These are phyloP conservation scores for Parnassius glacialis DNA, from an alignment of 2,888 invertebrate species.

Conservation along the genomic window DNA sequence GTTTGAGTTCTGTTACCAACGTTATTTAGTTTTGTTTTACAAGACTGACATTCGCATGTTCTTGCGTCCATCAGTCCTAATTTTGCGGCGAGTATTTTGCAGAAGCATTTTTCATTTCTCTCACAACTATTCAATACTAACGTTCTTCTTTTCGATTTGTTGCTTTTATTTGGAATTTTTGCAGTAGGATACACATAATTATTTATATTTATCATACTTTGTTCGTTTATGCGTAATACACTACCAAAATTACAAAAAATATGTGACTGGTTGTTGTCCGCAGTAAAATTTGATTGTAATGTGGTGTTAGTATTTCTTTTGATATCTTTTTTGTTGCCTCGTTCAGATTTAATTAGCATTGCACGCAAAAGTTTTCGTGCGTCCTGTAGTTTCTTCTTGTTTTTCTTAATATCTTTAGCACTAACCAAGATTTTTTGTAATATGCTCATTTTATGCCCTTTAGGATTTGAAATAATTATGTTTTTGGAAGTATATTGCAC, in stretches of 20 bases:
- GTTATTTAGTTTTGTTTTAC: not conserved
- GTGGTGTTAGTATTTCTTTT: not conserved
- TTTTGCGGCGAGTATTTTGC: constrained; percentile 29
- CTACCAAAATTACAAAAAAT: constrained; percentile 47
- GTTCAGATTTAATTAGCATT: constrained; percentile 4
- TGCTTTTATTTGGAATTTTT: constrained; percentile 1
- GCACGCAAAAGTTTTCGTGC: constrained; percentile 47
- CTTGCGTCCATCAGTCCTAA: constrained; percentile 13
- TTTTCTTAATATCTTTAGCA: constrained; percentile 38
- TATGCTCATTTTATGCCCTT: constrained; percentile 50
- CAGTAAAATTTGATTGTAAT: constrained; percentile 36
- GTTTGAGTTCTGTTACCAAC: not conserved
- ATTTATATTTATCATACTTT: constrained; percentile 19
- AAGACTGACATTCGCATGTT: not conserved
- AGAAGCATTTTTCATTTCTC: constrained; percentile 13
- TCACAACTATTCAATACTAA: not conserved
- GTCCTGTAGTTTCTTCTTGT: constrained; percentile 43
- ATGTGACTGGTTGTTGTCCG: constrained; percentile 48
- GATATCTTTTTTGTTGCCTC: not conserved
- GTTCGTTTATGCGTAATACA: constrained; percentile 26
- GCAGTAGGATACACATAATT: constrained; percentile 17
- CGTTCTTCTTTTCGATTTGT: not conserved
- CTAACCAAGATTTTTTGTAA: constrained; percentile 53
- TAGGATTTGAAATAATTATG: constrained; percentile 31
- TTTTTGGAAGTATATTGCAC: constrained; percentile 3